phyloP scores from a whole-genome alignment of 1,140 invertebrate species.

The Metopolophium dirhodum region DNA sequence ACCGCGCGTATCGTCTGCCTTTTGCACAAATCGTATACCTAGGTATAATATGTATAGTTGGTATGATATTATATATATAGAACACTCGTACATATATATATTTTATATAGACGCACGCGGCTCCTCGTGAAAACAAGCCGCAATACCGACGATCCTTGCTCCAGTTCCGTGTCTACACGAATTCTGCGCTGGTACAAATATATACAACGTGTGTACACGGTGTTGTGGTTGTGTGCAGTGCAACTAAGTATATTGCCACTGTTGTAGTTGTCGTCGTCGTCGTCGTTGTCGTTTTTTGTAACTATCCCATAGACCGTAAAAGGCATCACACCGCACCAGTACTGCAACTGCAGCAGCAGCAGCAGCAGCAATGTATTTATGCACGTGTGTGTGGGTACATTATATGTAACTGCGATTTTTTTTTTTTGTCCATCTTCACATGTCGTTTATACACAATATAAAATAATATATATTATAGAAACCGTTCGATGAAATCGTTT shows the following conservation, averaged over 20 bases:
- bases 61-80: neutral
- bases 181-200: neutral
- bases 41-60: neutral
- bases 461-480: neutral
- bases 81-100: neutral
- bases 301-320: constrained; percentile 36
- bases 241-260: neutral
- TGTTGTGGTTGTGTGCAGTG: neutral
- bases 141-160: constrained; percentile 39
- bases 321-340: constrained; percentile 11
- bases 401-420: neutral
- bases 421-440: constrained; percentile 42
- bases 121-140: constrained; percentile 32
- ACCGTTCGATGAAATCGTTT: constrained; percentile 50
- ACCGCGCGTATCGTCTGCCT: constrained; percentile 48
- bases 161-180: constrained; percentile 51
- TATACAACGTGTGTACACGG: neutral
- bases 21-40: constrained; percentile 8
- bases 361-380: neutral
- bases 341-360: neutral
- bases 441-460: neutral
- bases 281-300: neutral
- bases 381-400: neutral
- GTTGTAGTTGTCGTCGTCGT: neutral
- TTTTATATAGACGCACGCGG: neutral